phyloP scores from a whole-genome alignment of 2,797 vertebrate species.

The Sebastes dallii region DNA sequence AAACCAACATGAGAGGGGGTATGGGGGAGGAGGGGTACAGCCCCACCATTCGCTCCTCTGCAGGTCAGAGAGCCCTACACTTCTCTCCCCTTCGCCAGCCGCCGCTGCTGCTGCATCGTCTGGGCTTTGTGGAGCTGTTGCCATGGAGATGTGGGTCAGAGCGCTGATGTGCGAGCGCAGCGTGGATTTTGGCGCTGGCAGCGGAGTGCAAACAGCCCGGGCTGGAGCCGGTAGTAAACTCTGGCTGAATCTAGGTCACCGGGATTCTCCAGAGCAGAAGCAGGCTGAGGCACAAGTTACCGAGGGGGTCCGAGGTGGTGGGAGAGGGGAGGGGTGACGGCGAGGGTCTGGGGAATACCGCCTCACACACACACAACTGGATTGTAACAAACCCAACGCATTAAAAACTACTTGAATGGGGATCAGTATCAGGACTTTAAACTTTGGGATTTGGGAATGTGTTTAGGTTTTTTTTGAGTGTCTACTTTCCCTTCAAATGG shows the following conservation, averaged over 20 bases:
- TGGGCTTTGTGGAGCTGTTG: constrained; percentile 78
- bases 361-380: background rate
- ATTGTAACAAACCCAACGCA: background rate
- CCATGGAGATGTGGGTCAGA: constrained; percentile 90
- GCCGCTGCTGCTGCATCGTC: constrained; percentile 30
- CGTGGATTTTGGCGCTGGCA: constrained; percentile 77
- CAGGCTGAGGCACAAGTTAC: constrained; percentile 65
- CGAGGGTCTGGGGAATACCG: constrained; percentile 5
- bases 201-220: constrained; percentile 63
- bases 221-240: constrained; percentile 81
- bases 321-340: background rate
- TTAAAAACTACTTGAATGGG: background rate
- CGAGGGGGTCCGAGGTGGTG: background rate
- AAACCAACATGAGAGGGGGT: background rate
- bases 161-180: constrained; percentile 79
- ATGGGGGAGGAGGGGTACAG: background rate
- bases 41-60: constrained; percentile 27
- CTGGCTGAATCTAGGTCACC: constrained; percentile 88
- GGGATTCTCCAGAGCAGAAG: constrained; percentile 85
- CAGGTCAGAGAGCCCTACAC: constrained; percentile 41
- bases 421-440: background rate
- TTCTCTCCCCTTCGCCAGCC: constrained; percentile 12
- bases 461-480: background rate
- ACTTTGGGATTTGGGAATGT: background rate
- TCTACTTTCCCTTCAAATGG: background rate